These are phyloP conservation scores for Gortyna flavago DNA, from an alignment of 2,888 invertebrate genomes.

Conservation along the genomic window DNA sequence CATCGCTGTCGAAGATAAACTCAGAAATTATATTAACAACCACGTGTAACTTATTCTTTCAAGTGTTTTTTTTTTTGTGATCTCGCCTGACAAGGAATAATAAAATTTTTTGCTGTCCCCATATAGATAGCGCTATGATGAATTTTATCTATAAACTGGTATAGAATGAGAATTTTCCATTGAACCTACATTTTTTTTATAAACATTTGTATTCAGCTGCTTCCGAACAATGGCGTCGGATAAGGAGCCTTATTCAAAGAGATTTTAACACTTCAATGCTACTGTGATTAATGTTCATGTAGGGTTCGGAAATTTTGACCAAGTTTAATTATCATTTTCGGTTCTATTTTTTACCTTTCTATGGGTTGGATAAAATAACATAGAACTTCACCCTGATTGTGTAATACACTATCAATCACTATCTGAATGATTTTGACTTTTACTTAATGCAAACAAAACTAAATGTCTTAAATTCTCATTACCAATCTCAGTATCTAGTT, in stretches of 20 bases:
- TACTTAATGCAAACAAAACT: too few species aligned
- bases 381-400: too few species aligned
- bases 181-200: slow-evolving; percentile 40
- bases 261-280: slow-evolving; percentile 62
- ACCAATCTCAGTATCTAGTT: too few species aligned
- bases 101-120: not conserved
- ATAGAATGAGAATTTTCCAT: slow-evolving; percentile 51
- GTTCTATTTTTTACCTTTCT: not conserved
- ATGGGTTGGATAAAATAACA: not conserved
- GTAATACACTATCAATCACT: too few species aligned
- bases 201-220: slow-evolving; percentile 61
- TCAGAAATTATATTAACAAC: not conserved
- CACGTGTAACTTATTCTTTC: not conserved
- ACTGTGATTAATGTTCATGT: slow-evolving; percentile 22
- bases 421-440: too few species aligned
- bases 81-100: not conserved
- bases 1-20: too few species aligned
- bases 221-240: slow-evolving; percentile 64
- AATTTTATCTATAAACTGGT: slow-evolving; percentile 31
- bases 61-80: fast-evolving
- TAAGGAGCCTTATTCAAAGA: slow-evolving; percentile 58
- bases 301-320: slow-evolving; percentile 12
- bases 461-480: too few species aligned
- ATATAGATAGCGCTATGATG: slow-evolving; percentile 12
- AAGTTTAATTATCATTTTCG: slow-evolving; percentile 11